Conservation (phyloP, 2,113 vertebrate species). For the Numida meleagris region DNA sequence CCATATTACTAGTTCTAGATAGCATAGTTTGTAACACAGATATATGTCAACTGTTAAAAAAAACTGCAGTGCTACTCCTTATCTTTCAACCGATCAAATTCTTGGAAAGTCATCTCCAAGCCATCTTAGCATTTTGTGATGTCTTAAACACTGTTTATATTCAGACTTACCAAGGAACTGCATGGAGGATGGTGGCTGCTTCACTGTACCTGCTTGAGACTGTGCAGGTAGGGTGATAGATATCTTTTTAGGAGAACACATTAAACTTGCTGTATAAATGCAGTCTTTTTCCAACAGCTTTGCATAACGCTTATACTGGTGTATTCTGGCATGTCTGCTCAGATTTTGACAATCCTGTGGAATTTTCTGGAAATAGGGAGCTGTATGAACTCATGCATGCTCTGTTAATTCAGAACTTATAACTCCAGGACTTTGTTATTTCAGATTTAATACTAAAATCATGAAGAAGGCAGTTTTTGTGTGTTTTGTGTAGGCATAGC, state of each 20-base stretch:
- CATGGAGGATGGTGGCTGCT: not conserved
- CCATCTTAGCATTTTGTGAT: conserved; percentile 6
- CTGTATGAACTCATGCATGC: not conserved
- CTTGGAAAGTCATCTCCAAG: not conserved
- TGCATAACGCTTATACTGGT: not conserved
- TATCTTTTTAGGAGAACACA: not conserved
- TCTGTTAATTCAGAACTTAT: not conserved
- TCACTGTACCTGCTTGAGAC: not conserved
- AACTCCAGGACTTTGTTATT: not conserved
- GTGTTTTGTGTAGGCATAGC: not conserved
- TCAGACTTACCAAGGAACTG: not conserved
- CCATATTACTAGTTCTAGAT: accelerated
- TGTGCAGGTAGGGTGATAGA: not conserved
- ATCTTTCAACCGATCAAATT: not conserved
- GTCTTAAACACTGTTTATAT: not conserved
- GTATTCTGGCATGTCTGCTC: not conserved
- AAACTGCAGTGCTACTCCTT: not conserved
- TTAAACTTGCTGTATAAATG: not conserved
- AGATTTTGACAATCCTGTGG: not conserved
- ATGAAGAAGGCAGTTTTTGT: not conserved
- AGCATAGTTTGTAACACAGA: not conserved
- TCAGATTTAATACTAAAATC: not conserved
- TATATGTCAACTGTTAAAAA: not conserved
- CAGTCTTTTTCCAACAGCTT: not conserved
- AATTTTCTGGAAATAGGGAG: not conserved